Conservation (phyloP, 2,888 invertebrate genomes). For the Formica aserva region DNA sequence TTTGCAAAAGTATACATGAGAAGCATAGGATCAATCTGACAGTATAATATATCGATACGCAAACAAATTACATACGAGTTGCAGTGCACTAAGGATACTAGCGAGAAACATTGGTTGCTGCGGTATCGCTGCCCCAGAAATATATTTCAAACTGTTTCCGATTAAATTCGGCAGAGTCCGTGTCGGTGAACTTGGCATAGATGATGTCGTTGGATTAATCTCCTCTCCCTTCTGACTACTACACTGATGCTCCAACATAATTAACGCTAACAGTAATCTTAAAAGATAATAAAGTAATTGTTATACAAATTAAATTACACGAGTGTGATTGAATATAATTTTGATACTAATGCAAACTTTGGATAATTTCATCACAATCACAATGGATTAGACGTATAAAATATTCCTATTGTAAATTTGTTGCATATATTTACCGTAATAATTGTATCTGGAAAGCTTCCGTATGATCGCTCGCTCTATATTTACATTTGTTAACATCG, state of each 20-base stretch:
- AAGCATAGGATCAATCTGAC: neutral
- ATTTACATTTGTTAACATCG: conserved; percentile 87
- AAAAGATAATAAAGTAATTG: conserved; percentile 50
- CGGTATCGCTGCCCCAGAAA: conserved; percentile 89
- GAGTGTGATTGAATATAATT: neutral
- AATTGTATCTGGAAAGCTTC: conserved; percentile 91
- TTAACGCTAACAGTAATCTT: conserved; percentile 90
- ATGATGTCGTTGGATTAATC: conserved; percentile 69
- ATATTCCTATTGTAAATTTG: neutral
- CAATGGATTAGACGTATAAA: neutral
- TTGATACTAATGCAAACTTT: neutral
- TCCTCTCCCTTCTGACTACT: conserved; percentile 87
- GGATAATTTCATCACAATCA: neutral
- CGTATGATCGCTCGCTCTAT: conserved; percentile 88
- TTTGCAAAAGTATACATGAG: neutral
- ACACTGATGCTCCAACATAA: conserved; percentile 92
- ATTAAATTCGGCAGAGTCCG: conserved; percentile 79
- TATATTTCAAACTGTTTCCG: conserved; percentile 87
- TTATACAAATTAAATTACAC: neutral
- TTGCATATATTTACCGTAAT: conserved; percentile 85
- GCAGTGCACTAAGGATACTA: conserved; percentile 92
- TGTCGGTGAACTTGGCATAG: conserved; percentile 79
- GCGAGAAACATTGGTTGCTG: conserved; percentile 94
- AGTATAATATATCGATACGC: conserved; percentile 2
- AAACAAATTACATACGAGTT: conserved; percentile 84